phyloP scores from a whole-genome alignment of 2,797 vertebrate genomes.

The Mastacembelus armatus region DNA sequence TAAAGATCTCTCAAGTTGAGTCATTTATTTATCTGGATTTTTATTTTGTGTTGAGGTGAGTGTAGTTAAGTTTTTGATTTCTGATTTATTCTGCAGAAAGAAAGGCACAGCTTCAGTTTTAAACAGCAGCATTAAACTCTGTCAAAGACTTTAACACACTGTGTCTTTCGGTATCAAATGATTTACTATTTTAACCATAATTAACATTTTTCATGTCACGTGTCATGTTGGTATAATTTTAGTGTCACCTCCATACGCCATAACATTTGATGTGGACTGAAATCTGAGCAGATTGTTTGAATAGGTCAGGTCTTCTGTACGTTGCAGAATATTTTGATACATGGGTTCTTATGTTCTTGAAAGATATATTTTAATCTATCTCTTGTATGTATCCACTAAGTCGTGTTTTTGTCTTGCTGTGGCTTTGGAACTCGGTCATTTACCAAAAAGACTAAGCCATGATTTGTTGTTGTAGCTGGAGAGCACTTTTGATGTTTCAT shows the following conservation, averaged over 20 bases:
- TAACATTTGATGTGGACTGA: constrained; percentile 15
- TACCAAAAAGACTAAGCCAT: constrained; percentile 34
- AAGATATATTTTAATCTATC: constrained; percentile 39
- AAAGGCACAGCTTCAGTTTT: constrained; percentile 9
- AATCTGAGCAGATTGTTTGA: constrained; percentile 31
- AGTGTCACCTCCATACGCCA: background rate
- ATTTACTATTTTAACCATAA: background rate
- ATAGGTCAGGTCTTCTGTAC: constrained; percentile 27
- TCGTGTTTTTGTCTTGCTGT: constrained; percentile 53
- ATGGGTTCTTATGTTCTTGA: constrained; percentile 36
- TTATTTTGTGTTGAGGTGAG: constrained; percentile 33
- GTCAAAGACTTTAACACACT: constrained; percentile 52
- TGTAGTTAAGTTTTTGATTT: constrained; percentile 29
- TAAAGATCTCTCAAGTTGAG: background rate
- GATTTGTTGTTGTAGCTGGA: constrained; percentile 28
- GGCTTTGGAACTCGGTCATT: constrained; percentile 32
- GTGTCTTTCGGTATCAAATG: constrained; percentile 26
- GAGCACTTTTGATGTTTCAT: constrained; percentile 38
- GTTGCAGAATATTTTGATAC: constrained; percentile 49
- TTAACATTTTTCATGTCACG: background rate
- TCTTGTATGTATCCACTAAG: constrained; percentile 35
- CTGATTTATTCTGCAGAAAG: constrained; percentile 1
- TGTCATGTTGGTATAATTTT: background rate
- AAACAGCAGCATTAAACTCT: constrained; percentile 31
- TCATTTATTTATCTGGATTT: constrained; percentile 33